Evolutionary conservation across 2,888 invertebrate genomes (phyloP).

Genomic region (Troides helena): DNA sequence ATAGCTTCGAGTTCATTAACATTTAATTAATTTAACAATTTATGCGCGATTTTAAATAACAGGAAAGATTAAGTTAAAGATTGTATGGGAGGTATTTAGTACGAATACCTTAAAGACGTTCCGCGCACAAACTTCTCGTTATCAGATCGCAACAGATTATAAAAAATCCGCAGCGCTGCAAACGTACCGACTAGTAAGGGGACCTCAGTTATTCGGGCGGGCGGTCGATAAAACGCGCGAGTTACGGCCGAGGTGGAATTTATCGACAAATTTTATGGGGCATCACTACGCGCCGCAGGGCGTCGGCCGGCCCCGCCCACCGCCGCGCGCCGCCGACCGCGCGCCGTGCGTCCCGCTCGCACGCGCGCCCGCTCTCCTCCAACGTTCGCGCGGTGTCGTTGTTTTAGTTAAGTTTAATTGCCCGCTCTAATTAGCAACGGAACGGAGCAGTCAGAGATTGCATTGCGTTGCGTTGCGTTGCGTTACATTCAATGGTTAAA

Average conservation of each 20-base stretch:
- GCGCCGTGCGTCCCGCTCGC: conserved; percentile 16
- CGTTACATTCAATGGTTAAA: neutral
- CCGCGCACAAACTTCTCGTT: neutral
- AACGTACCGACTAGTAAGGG: conserved; percentile 32
- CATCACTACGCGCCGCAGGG: conserved; percentile 58
- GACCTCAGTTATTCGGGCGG: conserved; percentile 39
- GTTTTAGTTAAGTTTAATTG: neutral
- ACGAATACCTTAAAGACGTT: neutral
- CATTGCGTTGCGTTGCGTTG: neutral
- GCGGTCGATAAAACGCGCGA: conserved; percentile 56
- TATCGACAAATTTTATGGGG: conserved; percentile 64
- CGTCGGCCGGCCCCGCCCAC: conserved; percentile 53
- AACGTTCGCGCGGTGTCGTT: neutral
- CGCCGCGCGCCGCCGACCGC: conserved; percentile 20
- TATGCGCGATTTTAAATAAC: neutral
- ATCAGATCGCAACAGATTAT: conserved; percentile 19
- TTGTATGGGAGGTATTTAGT: neutral
- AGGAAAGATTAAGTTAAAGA: neutral
- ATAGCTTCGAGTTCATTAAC: too few species aligned
- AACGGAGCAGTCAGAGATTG: neutral
- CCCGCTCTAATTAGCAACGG: conserved; percentile 19
- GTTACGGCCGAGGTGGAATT: conserved; percentile 47
- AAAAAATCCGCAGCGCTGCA: conserved; percentile 13
- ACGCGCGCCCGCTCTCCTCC: neutral
- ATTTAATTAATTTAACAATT: neutral